Conservation (phyloP, 2,888 invertebrate genomes). For the Hydriomena furcata region DNA sequence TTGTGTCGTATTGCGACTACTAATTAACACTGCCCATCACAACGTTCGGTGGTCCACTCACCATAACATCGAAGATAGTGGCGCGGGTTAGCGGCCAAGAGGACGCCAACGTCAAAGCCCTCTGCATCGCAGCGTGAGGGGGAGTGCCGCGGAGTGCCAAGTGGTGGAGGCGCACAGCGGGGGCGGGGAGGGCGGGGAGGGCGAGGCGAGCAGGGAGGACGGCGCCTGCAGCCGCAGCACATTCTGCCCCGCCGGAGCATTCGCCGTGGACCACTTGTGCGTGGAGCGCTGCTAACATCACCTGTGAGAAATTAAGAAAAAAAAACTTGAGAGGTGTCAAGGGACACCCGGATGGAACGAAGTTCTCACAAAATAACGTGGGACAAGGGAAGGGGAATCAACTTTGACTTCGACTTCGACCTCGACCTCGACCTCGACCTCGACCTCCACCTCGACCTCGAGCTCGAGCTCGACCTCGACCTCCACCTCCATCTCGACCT, state of each 20-base stretch:
- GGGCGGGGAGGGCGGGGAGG: conserved; percentile 90
- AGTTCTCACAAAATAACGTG: no score
- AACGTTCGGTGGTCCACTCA: no score
- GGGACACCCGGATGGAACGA: no score
- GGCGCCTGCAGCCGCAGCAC: conserved; percentile 90
- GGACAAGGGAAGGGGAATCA: no score
- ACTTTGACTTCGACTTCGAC: no score
- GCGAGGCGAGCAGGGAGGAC: conserved; percentile 91
- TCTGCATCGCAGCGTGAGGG: conserved; percentile 93
- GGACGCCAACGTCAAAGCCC: conserved; percentile 95
- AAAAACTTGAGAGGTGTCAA: no score
- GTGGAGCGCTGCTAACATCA: conserved; percentile 96
- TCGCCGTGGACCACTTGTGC: conserved; percentile 96
- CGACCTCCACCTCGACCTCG: no score
- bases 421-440: no score
- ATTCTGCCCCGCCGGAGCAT: conserved; percentile 87
- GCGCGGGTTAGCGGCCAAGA: conserved; percentile 97
- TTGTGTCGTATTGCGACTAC: no score
- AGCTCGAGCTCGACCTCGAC: no score
- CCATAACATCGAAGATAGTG: conserved; percentile 97
- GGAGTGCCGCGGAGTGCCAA: conserved; percentile 94
- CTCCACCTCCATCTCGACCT: no score
- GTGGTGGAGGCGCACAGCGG: conserved; percentile 95
- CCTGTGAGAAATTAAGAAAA: conserved; percentile 82
- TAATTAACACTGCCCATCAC: no score